A percentile compares a stretch with the other conserved stretches of the same genome.
Conservation (phyloP, 2,113 vertebrate species). For the Eptesicus fuscus region DNA sequence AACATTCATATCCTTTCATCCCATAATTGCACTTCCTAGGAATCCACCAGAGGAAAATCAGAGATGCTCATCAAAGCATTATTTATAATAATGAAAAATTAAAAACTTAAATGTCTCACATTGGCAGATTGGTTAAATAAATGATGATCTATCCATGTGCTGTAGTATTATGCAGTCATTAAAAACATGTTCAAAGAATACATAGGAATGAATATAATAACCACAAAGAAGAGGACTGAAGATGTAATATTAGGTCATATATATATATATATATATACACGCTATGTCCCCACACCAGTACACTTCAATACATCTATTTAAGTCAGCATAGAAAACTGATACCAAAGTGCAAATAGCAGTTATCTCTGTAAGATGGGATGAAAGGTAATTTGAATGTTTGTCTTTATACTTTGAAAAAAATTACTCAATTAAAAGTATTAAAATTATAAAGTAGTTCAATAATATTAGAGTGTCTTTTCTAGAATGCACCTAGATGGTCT, state of each 20-base stretch:
- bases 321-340: neutral
- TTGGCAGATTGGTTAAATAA: slow-evolving; percentile 18
- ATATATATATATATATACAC: neutral
- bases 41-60: slow-evolving; percentile 26
- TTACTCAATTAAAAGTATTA: neutral
- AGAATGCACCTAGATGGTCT: neutral
- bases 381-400: slow-evolving; percentile 39
- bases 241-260: neutral
- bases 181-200: neutral
- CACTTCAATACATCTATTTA: neutral
- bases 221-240: neutral
- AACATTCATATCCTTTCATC: neutral
- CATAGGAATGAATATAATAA: neutral
- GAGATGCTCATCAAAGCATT: neutral
- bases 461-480: neutral
- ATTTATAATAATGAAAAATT: slow-evolving; percentile 39
- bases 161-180: neutral
- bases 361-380: neutral
- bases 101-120: slow-evolving; percentile 13
- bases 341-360: neutral
- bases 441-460: neutral
- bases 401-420: neutral
- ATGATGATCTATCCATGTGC: neutral
- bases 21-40: slow-evolving; percentile 2
- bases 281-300: neutral